Evolutionary conservation across 2,113 vertebrate species (phyloP).

Genomic region (Tetraodon nigroviridis): DNA sequence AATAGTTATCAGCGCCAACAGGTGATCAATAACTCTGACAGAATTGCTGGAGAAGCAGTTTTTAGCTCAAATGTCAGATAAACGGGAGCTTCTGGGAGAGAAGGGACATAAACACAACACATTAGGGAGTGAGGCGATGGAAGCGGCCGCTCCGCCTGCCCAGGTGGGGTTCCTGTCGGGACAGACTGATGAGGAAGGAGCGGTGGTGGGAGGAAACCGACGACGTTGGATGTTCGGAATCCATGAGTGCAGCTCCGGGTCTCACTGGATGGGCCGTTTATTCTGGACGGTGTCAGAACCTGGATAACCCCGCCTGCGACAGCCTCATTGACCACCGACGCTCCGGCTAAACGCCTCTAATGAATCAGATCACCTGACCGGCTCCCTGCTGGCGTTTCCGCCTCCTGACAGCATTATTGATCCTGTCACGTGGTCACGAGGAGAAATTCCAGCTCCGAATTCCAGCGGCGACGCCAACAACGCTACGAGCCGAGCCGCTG

Average conservation of each 20-base stretch:
- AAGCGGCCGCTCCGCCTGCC: too few species aligned
- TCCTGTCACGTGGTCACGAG: too few species aligned
- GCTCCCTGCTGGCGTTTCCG: too few species aligned
- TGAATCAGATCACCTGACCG: background rate
- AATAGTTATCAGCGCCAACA: conserved; percentile 40
- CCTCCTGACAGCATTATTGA: too few species aligned
- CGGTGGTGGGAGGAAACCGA: too few species aligned
- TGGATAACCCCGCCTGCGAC: background rate
- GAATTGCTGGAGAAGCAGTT: background rate
- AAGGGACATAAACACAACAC: conserved; percentile 8
- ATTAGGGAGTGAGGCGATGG: too few species aligned
- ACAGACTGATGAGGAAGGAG: too few species aligned
- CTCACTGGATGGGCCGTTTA: too few species aligned
- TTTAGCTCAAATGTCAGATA: background rate
- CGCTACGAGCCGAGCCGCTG: conserved; percentile 12
- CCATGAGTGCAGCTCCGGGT: background rate
- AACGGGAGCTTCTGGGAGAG: background rate
- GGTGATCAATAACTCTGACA: conserved; percentile 36
- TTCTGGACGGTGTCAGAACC: background rate
- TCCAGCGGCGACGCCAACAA: conserved; percentile 5
- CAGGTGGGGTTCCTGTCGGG: too few species aligned
- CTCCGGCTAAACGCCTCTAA: background rate
- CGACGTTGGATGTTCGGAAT: too few species aligned
- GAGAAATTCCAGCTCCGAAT: too few species aligned
- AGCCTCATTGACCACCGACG: background rate